phyloP scores from a whole-genome alignment of 1,140 invertebrate genomes.

The Coelopa frigida region DNA sequence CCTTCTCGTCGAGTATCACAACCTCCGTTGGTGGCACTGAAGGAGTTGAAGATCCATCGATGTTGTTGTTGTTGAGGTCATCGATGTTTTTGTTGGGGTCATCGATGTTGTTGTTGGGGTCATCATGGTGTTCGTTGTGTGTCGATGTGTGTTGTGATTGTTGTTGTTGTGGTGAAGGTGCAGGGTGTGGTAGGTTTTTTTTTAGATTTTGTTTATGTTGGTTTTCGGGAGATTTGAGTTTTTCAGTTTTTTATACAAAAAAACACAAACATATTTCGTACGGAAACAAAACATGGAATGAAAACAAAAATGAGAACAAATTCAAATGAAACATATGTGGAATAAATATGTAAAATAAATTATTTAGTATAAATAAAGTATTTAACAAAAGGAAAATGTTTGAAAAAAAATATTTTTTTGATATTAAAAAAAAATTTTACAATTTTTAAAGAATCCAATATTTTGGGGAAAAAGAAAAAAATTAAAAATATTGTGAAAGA shows the following conservation, averaged over 20 bases:
- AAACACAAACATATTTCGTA: no score
- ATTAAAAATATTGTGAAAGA: background rate
- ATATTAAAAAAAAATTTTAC: conserved; percentile 1
- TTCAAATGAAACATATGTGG: background rate
- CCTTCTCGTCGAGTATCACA: conserved; percentile 40
- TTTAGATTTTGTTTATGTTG: no score
- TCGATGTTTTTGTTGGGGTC: conserved; percentile 1
- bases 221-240: no score
- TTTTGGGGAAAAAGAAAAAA: background rate
- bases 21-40: conserved; percentile 42
- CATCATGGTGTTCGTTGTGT: conserved; percentile 7
- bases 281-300: conserved; percentile 4
- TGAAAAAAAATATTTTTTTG: background rate
- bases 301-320: background rate
- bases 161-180: conserved; percentile 2
- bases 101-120: background rate
- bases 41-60: background rate
- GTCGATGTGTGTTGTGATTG: no score
- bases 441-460: background rate
- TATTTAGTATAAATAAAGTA: conserved; percentile 5
- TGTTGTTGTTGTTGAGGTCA: conserved; percentile 6
- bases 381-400: conserved; percentile 3
- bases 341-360: no score
- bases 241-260: no score
- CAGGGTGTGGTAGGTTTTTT: background rate